These are phyloP conservation scores for Steinernema hermaphroditum DNA, from an alignment of 2,888 invertebrate genomes.

Conservation along the genomic window DNA sequence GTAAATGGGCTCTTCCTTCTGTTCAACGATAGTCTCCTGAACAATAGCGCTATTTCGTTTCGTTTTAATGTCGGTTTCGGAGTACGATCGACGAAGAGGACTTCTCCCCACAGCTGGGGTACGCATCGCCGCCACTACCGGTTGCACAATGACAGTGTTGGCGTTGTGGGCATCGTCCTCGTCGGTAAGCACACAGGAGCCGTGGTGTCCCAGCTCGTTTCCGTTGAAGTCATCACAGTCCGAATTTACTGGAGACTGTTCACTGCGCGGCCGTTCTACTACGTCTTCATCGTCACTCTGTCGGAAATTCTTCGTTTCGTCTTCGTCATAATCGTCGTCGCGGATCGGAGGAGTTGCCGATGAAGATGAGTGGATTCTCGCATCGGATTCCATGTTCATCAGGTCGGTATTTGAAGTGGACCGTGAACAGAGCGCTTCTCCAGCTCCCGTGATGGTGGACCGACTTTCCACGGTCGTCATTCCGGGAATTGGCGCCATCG, in stretches of 20 bases:
- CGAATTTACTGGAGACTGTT: background rate
- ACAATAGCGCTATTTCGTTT: too few relatives aligned
- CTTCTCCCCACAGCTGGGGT: background rate
- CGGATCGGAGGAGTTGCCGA: conserved; percentile 21
- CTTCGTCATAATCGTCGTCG: conserved; percentile 29
- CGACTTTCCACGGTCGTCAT: conserved; percentile 13
- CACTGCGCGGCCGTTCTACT: conserved; percentile 24
- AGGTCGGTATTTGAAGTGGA: conserved; percentile 9
- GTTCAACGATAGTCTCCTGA: background rate
- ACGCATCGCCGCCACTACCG: background rate
- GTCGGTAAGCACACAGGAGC: conserved; percentile 23
- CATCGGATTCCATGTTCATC: background rate
- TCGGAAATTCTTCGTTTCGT: conserved; percentile 35
- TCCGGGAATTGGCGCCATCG: background rate
- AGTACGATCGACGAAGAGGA: conserved; percentile 20
- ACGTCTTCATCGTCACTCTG: conserved; percentile 24
- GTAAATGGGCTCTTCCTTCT: background rate
- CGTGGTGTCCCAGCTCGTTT: conserved; percentile 15
- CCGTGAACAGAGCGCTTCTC: conserved; percentile 5
- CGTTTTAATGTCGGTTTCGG: background rate
- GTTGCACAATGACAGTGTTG: background rate
- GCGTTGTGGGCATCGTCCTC: conserved; percentile 7
- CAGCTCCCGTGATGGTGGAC: conserved; percentile 14
- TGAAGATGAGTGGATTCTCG: conserved; percentile 6
- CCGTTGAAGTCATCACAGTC: conserved; percentile 12